Conservation (phyloP, 2,888 invertebrate genomes). For the Adelphocoris suturalis region DNA sequence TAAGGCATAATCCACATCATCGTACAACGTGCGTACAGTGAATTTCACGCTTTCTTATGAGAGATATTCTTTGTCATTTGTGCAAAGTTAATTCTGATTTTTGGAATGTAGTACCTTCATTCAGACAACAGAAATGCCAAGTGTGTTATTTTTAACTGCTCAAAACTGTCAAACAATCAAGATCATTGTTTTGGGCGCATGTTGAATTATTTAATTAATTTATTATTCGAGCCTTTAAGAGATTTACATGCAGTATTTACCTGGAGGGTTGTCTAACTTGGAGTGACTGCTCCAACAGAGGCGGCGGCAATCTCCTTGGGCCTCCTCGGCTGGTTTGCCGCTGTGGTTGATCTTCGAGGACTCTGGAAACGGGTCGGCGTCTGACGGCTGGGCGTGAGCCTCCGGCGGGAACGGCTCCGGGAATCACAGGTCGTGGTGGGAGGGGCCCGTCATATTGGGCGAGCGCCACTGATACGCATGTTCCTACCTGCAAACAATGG, state of each 20-base stretch:
- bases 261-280: slow-evolving; percentile 74
- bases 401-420: slow-evolving; percentile 82
- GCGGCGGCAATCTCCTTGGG: slow-evolving; percentile 77
- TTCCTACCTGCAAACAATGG: slow-evolving; percentile 52
- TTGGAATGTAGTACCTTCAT: too few species aligned
- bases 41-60: too few species aligned
- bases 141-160: too few species aligned
- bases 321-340: slow-evolving; percentile 76
- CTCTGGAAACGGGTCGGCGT: slow-evolving; percentile 79
- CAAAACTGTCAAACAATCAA: too few species aligned
- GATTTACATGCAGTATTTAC: slow-evolving; percentile 24
- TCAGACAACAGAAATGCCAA: too few species aligned
- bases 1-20: too few species aligned
- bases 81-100: too few species aligned
- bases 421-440: slow-evolving; percentile 84
- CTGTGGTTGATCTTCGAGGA: slow-evolving; percentile 77
- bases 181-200: too few species aligned
- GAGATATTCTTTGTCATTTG: too few species aligned
- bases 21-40: too few species aligned
- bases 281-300: slow-evolving; percentile 66
- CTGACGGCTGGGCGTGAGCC: slow-evolving; percentile 57
- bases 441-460: slow-evolving; percentile 79
- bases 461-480: slow-evolving; percentile 69
- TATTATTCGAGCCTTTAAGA: too few species aligned
- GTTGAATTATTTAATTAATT: too few species aligned